These are phyloP conservation scores for Lasioglossum oenotherae DNA, from an alignment of 2,888 invertebrate genomes.

Conservation along the genomic window DNA sequence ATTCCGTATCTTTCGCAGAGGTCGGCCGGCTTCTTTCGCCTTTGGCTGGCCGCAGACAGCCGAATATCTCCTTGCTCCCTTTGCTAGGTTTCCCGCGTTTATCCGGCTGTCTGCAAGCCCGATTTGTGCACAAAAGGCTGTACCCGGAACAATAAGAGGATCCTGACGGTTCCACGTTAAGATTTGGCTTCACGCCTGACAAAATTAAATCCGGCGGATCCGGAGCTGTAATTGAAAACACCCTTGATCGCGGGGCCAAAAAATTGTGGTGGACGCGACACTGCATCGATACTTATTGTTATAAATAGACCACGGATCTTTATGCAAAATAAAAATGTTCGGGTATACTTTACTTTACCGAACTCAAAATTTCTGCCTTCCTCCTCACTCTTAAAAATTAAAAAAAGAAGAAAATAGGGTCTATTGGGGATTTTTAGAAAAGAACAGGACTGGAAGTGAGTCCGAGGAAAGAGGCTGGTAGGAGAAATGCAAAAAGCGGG, in stretches of 20 bases:
- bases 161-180: conserved; percentile 41
- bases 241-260: neutral
- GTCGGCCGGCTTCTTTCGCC: conserved; percentile 37
- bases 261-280: neutral
- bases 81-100: conserved; percentile 49
- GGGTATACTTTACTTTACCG: too few relatives aligned
- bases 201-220: conserved; percentile 30
- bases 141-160: conserved; percentile 63
- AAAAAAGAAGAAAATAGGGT: too few relatives aligned
- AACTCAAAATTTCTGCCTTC: too few relatives aligned
- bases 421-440: too few relatives aligned
- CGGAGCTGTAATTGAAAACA: conserved; percentile 15
- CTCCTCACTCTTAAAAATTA: too few relatives aligned
- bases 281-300: too few relatives aligned
- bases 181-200: conserved; percentile 54
- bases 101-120: conserved; percentile 54
- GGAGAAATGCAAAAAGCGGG: too few relatives aligned
- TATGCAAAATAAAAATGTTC: too few relatives aligned
- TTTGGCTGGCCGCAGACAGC: conserved; percentile 24
- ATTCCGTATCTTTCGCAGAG: conserved; percentile 39
- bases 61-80: conserved; percentile 35
- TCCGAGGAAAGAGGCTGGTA: too few relatives aligned
- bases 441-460: too few relatives aligned
- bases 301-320: too few relatives aligned
- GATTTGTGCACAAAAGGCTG: conserved; percentile 61